Base-by-base conservation (phyloP, 2,113 vertebrate species). In the Paramisgurnus dabryanus region DNA sequence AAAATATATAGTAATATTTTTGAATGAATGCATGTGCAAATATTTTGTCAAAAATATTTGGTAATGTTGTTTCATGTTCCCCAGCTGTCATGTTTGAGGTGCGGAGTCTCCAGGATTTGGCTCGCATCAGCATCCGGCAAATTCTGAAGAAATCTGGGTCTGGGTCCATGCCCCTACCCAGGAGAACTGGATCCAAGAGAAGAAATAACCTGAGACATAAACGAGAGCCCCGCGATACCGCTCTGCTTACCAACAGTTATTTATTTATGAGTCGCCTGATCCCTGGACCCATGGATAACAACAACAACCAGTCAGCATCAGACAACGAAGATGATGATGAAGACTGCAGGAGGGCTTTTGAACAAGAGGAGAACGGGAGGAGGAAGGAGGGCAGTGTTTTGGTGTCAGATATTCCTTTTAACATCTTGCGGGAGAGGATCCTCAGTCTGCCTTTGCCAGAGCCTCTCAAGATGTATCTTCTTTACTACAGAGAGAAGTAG, bases 401-500 rank as follows among this genome's bases (percentile, higher is more conserved):
- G 8, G 92, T 93, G 80, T 87, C 90, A 2, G 94, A 95, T 0
- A 92, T 94, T 64, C 93, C 92, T 0, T 87, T 95, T 22, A 96
- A 96, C 90, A 86, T 92, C 76, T 34, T 96, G 45, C 91, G 95
- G 10, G 93, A 95, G 84, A 94, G 91, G 72, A 94, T 96, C 71
- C 89, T 96, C 64, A 87, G 91, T 63, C 90, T 96, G 72, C 95
- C 95, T 15, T 85, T 96, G 77, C 95, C 95, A 0, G 95, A 95
- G 9, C 95, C 95, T 7, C 91, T 96, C 84, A 96, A 96, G 81
- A 93, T 92, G 88, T 96, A 95, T 86, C 89, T 96, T 87, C 93
- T 96, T 64, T 95, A 96, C 89, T 95, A 95, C 87, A 92, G 95
- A 84, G 95, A 96, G 73, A 95, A 96, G 84, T 96, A 87, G 70